Base-by-base conservation (phyloP, 2,797 vertebrate genomes). In the Choloepus didactylus region DNA sequence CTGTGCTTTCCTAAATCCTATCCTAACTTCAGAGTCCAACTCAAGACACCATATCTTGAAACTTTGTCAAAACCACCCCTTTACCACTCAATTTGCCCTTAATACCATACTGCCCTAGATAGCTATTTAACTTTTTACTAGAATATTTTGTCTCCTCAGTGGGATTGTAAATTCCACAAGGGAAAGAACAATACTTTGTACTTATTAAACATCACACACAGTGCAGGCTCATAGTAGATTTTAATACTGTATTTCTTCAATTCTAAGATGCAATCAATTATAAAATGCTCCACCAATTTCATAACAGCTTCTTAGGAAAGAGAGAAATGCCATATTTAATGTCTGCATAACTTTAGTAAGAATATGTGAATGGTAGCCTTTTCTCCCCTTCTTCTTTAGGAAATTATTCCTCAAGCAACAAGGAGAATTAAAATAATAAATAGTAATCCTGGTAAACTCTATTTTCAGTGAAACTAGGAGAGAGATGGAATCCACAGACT, bases 31-130 rank as follows among this genome's bases (percentile, higher is more conserved):
- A 56, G 67, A 81, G 72, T 82, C 31, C 49, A 80, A 35, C 54
- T 87, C 56, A 83, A 75, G 59, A 73, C 18, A 35, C 64, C 73
- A 56, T 29, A 66, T 92, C 60, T 93, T 67, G 64, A 91, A 97
- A 93, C 27, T 54, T 89, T 46, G 73, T 69, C 23, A 91, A 87
- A 54, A 77, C 21, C 25, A 72, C 10, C 29, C 35, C 44, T 67
- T 79, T 29, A 51, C n/a, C 59, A 73, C 11, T 93, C 23, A 66
- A 3, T 66, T 80, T n/a, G 14, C 41, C 70, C 19, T 92, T 79
- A 70, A 86, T 89, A 60, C 75, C 29, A 64, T 80, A 84, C 49
- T 84, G 14, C 31, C 51, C 67, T 44, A 38, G 79, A 19, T 49
- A 70, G 49, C 72, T 49, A 23, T n/a, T 84, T 79, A 92, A 84